Conservation (phyloP, 2,888 invertebrate genomes). For the Endotricha flammealis region DNA sequence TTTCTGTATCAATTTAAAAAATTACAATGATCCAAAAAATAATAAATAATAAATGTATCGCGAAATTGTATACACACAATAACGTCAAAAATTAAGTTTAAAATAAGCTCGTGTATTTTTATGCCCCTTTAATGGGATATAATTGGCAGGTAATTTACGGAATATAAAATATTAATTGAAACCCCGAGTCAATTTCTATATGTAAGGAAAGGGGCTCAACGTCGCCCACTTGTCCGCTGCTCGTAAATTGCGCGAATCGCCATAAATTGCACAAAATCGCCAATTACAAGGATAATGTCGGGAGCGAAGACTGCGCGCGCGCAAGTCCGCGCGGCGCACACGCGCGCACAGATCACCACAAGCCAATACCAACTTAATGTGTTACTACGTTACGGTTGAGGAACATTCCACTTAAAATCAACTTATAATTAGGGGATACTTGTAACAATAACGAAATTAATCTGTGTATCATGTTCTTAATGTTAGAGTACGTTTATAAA, state of each 20-base stretch:
- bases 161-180: conserved; percentile 71
- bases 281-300: conserved; percentile 69
- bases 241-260: conserved; percentile 72
- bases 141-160: conserved; percentile 68
- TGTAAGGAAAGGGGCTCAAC: conserved; percentile 37
- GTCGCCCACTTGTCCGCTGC: conserved; percentile 71
- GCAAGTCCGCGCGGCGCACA: conserved; percentile 25
- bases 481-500: conserved; percentile 12
- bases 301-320: conserved; percentile 41
- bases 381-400: conserved; percentile 35
- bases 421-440: conserved; percentile 34
- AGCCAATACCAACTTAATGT: conserved; percentile 52
- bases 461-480: conserved; percentile 25
- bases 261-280: conserved; percentile 74
- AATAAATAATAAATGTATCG: too few species aligned
- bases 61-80: too few species aligned
- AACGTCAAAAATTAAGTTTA: conserved; percentile 29
- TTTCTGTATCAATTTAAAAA: too few species aligned
- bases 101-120: conserved; percentile 38
- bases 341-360: conserved; percentile 31
- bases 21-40: too few species aligned
- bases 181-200: conserved; percentile 52
- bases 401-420: conserved; percentile 28
- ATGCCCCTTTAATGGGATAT: conserved; percentile 55
- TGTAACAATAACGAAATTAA: conserved; percentile 36